Evolutionary conservation across 1,140 invertebrate genomes (phyloP).

Genomic region (Odontomachus brunneus): DNA sequence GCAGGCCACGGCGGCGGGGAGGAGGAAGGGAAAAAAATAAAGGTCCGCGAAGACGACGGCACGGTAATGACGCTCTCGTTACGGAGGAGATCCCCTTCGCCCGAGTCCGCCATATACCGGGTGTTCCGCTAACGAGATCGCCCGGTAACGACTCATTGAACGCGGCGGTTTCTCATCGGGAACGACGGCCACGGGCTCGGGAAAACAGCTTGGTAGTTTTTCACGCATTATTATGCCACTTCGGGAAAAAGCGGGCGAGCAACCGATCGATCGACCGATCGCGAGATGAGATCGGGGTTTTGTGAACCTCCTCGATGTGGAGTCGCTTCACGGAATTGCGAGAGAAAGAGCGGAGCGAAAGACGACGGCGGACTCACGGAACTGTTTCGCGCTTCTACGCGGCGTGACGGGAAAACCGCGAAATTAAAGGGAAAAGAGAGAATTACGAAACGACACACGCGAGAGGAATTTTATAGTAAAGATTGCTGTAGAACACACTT

Average conservation of each 20-base stretch:
- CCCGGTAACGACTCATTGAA: slow-evolving; percentile 48
- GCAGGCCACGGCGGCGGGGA: background rate
- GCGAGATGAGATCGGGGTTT: background rate
- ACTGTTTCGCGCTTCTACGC: background rate
- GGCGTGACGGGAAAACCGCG: too few relatives aligned
- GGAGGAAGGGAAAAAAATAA: background rate
- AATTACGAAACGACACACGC: slow-evolving; percentile 20
- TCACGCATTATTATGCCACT: slow-evolving; percentile 8
- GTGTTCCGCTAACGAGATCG: slow-evolving; percentile 44
- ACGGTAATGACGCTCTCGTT: slow-evolving; percentile 55
- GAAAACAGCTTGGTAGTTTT: slow-evolving; percentile 6
- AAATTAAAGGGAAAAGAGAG: background rate
- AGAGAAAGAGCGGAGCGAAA: background rate
- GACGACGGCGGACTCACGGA: background rate
- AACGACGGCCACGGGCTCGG: slow-evolving; percentile 5
- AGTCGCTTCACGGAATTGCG: background rate
- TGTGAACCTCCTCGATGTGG: background rate
- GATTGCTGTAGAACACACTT: too few relatives aligned
- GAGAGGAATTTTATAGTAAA: too few relatives aligned
- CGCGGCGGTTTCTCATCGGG: slow-evolving; percentile 12
- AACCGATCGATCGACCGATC: background rate
- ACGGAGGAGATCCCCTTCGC: slow-evolving; percentile 19
- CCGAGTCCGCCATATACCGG: slow-evolving; percentile 28
- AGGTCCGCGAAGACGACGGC: background rate
- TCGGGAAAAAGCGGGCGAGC: background rate